phyloP scores from a whole-genome alignment of 2,113 vertebrate genomes.

The Hyaena hyaena region DNA sequence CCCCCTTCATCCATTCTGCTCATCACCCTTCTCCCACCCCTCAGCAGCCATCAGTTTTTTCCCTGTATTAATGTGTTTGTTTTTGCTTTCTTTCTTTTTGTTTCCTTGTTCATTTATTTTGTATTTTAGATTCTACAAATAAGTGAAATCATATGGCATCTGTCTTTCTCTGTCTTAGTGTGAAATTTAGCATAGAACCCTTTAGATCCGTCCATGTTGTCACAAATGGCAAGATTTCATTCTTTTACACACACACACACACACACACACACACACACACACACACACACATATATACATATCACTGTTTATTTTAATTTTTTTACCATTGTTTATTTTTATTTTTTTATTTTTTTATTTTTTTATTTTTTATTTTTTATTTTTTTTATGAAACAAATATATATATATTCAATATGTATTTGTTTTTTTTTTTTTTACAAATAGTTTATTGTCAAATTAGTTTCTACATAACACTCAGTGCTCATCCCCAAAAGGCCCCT shows the following conservation, averaged over 20 bases:
- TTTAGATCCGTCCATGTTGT: neutral
- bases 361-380: too few species aligned
- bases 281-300: too few species aligned
- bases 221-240: neutral
- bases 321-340: conserved; percentile 4
- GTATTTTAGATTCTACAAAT: neutral
- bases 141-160: neutral
- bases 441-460: too few species aligned
- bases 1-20: neutral
- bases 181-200: neutral
- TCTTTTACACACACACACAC: neutral
- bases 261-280: too few species aligned
- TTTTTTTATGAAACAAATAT: too few species aligned
- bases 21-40: neutral
- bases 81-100: neutral
- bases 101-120: neutral
- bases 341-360: too few species aligned
- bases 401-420: too few species aligned
- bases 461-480: too few species aligned
- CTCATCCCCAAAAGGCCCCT: too few species aligned
- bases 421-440: too few species aligned
- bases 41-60: neutral
- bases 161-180: neutral
- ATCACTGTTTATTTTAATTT: neutral
- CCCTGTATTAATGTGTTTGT: neutral